Evolutionary conservation across 2,888 invertebrate genomes (phyloP), one percentile per base, ranked within the genome.

Genomic region (Apantesis nais): DNA sequence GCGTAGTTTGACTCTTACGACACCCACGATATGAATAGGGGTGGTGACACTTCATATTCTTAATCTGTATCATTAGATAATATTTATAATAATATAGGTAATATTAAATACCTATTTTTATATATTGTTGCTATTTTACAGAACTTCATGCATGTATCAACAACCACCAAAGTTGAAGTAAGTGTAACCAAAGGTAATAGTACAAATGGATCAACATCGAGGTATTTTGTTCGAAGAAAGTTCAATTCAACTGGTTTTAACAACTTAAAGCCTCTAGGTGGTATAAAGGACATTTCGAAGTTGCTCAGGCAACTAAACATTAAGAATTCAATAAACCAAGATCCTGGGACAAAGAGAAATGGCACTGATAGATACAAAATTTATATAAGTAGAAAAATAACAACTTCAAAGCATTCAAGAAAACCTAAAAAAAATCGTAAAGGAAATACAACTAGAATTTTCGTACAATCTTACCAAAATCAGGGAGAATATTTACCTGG

Each of bases 301-400:
- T 61, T 67, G 29, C 37, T 67, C 9, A 39, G n/a, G 52, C 55
- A 62, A 62, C 22, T 71, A 25, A 44, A 9, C 2, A 48, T 29
- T 1, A 4, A 62, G 0, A 37, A 58, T 0, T 1, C n/a, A 12
- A 14, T 52, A 22, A 4, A 66, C 39, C 22, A 37, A 60, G 34
- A 29, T 25, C 25, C 11, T 7, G 29, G 48, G 14, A 16, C 11
- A 19, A 19, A 55, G 60, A 9, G 60, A 44, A 31, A 67, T 39
- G 29, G 19, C 16, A 0, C 58, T 29, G 66, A 72, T 12, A 62
- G 19, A 66, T 69, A 66, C 9, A 68, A 58, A 63, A 61, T 72
- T 7, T 62, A 68, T 61, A 66, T 72, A 63, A 72, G 63, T 60
- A 58, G 72, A 41, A 68, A 66, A 62, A 22, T 68, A 4, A 67